phyloP scores from a whole-genome alignment of 1,140 invertebrate genomes.

The Polypedilum pembai region DNA sequence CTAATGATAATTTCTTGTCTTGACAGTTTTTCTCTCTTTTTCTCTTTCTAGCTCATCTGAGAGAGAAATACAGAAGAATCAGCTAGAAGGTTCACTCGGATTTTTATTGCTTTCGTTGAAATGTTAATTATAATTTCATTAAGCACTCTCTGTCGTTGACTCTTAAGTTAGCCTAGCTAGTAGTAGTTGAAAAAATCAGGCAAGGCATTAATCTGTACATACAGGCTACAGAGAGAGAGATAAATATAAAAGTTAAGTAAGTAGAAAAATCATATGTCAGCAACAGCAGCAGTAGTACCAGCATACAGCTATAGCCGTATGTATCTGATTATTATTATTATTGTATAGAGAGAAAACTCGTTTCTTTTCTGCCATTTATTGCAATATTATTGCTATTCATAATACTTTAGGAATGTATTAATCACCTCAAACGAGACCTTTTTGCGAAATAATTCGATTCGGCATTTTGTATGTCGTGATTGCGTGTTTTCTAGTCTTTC shows the following conservation, averaged over 20 bases:
- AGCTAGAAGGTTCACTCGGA: background rate
- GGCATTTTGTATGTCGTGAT: background rate
- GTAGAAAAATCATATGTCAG: constrained; percentile 8
- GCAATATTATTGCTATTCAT: constrained; percentile 18
- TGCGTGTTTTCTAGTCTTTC: background rate
- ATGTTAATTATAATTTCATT: constrained; percentile 12
- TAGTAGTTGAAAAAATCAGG: too few species aligned
- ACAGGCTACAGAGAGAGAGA: background rate
- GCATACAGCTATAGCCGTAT: background rate
- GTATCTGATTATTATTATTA: background rate
- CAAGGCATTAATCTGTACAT: background rate
- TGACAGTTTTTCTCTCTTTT: too few species aligned
- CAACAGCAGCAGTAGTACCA: background rate
- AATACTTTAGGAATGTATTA: constrained; percentile 13
- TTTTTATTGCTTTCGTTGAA: background rate
- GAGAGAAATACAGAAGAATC: background rate
- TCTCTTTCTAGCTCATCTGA: background rate
- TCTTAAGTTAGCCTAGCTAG: background rate
- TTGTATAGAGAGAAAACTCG: background rate
- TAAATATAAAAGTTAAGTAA: constrained; percentile 3
- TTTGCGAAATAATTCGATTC: constrained; percentile 18
- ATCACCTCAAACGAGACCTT: constrained; percentile 15
- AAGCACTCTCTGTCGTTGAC: background rate
- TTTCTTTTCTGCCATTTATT: constrained; percentile 2
- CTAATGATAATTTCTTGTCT: background rate